phyloP scores from a whole-genome alignment of 2,797 vertebrate species.

The Hybognathus amarus region DNA sequence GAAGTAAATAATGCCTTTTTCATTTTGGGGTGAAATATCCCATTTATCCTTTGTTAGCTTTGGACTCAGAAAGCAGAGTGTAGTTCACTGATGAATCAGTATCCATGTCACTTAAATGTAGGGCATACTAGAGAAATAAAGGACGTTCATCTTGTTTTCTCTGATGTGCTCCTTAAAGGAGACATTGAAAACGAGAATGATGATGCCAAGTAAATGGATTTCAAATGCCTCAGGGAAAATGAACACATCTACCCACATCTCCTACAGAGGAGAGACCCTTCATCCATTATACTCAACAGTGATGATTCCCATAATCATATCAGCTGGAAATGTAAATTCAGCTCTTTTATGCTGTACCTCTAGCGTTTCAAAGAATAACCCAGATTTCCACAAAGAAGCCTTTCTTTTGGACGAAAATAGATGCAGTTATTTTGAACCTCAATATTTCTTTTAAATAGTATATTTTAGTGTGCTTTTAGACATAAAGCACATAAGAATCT shows the following conservation, averaged over 20 bases:
- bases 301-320: slow-evolving; percentile 21
- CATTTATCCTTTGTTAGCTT: not conserved
- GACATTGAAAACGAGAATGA: not conserved
- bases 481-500: not conserved
- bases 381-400: slow-evolving; percentile 4
- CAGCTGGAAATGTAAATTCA: slow-evolving; percentile 10
- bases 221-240: slow-evolving; percentile 34
- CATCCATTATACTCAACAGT: slow-evolving; percentile 18
- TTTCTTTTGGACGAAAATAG: slow-evolving; percentile 15
- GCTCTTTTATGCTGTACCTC: slow-evolving; percentile 10
- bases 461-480: not conserved
- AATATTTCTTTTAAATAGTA: not conserved
- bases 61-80: not conserved
- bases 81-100: not conserved
- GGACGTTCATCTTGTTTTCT: slow-evolving; percentile 23
- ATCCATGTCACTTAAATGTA: slow-evolving; percentile 31
- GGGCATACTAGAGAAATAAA: slow-evolving; percentile 16
- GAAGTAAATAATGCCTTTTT: not conserved
- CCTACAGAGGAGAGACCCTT: slow-evolving; percentile 1
- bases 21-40: not conserved
- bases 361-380: slow-evolving; percentile 13
- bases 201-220: slow-evolving; percentile 26
- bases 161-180: slow-evolving; percentile 21
- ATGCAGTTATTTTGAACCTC: not conserved
- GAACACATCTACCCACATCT: slow-evolving; percentile 30